These are phyloP conservation scores for Nomia melanderi DNA, from an alignment of 1,140 invertebrate genomes.

Conservation along the genomic window DNA sequence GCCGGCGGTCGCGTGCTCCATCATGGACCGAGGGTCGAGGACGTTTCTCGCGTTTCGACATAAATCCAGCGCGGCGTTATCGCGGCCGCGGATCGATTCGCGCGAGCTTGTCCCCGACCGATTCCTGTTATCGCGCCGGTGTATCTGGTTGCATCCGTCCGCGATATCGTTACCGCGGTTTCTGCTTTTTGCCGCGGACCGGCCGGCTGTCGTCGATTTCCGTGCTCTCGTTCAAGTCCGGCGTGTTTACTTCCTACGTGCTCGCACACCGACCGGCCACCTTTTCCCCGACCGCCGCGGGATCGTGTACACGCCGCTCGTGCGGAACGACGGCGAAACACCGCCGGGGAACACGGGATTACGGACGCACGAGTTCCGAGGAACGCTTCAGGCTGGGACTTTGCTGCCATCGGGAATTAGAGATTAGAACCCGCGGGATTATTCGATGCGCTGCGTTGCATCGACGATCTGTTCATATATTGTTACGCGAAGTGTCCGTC, in stretches of 20 bases:
- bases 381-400: background rate
- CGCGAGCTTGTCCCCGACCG: background rate
- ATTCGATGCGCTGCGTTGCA: conserved; percentile 4
- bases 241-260: conserved; percentile 56
- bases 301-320: conserved; percentile 51
- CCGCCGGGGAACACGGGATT: conserved; percentile 38
- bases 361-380: conserved; percentile 41
- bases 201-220: conserved; percentile 35
- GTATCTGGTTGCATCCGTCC: conserved; percentile 20
- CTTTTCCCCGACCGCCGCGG: conserved; percentile 29
- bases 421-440: conserved; percentile 11
- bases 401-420: conserved; percentile 19
- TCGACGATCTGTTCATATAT: conserved; percentile 37
- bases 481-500: conserved; percentile 30
- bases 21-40: background rate
- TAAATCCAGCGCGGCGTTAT: conserved; percentile 10
- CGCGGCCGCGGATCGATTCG: conserved; percentile 1
- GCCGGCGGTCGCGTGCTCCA: background rate
- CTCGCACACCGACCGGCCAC: conserved; percentile 20
- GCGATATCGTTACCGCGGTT: conserved; percentile 24
- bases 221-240: conserved; percentile 32
- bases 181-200: conserved; percentile 18
- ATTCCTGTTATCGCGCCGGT: conserved; percentile 10
- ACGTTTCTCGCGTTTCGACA: background rate
- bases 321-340: conserved; percentile 59